Base-by-base conservation (phyloP, 2,797 vertebrate species). In the Pseudotriccus pelzelni region DNA sequence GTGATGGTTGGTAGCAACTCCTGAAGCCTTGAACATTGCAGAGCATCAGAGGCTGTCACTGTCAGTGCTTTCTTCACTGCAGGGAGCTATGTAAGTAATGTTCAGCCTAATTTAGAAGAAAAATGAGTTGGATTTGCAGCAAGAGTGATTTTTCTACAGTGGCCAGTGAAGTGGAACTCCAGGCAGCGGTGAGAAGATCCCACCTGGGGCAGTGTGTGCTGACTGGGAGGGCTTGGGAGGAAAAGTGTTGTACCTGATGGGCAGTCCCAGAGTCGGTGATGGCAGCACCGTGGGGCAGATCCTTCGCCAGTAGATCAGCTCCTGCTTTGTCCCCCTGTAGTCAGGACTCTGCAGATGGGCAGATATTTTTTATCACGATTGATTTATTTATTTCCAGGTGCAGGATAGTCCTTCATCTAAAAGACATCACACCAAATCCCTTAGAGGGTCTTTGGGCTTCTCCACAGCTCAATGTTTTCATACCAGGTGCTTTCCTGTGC, bases 71-170 rank as follows among this genome's bases (percentile, higher is more conserved):
- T 97, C 95, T 73, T 98, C 97, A 96, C 96, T 94, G 95, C 96
- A 96, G 97, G 97, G 97, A 97, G 95, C 92, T 95, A 18, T 92
- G 89, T 94, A 97, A 97, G 94, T 97, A 91, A 96, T 66, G 94
- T 95, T 97, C 97, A 97, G 90, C 87, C 93, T 96, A 97, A 97
- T 97, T 95, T 97, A 97, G 94, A 96, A 94, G 87, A 88, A 94
- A 91, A 93, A 89, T 83, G 19, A 69, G 58, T 88, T 21, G 75
- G 83, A 96, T 97, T 97, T 98, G 93, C 91, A 97, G 94, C 92
- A 90, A 94, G 89, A 94, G 81, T 96, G 95, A 97, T 92, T 97
- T 95, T 95, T 93, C 86, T 89, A 12, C 64, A 70, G 90, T 18
- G 92, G 85, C 24, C 92, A 93, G 53, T 55, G 95, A 96, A 94